Conservation (phyloP, 2,113 vertebrate species). For the Sarotherodon lohbergeri region DNA sequence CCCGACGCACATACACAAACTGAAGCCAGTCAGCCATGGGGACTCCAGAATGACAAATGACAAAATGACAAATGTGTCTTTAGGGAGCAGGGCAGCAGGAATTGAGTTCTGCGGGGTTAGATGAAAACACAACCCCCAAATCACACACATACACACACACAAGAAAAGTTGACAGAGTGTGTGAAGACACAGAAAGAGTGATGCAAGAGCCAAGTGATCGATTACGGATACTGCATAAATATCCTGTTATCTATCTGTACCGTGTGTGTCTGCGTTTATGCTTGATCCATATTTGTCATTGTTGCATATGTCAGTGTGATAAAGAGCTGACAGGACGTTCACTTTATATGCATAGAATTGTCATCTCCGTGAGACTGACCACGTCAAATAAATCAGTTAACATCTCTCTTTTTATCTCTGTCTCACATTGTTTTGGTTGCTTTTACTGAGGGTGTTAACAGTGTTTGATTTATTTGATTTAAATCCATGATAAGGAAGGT, state of each 20-base stretch:
- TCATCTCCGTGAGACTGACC: background rate
- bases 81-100: slow-evolving; percentile 33
- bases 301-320: background rate
- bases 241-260: background rate
- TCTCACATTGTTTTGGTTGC: background rate
- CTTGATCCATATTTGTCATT: background rate
- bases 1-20: background rate
- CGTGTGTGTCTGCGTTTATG: background rate
- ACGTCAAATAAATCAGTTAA: background rate
- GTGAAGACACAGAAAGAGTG: background rate
- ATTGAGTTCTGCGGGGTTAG: slow-evolving; percentile 26
- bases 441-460: background rate
- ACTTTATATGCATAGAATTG: background rate
- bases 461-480: background rate
- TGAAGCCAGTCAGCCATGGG: slow-evolving; percentile 23
- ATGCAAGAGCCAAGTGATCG: background rate
- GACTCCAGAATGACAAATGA: slow-evolving; percentile 52
- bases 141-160: background rate
- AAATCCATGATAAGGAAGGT: background rate
- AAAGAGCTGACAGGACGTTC: background rate
- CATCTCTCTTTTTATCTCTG: background rate
- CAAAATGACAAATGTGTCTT: slow-evolving; percentile 55
- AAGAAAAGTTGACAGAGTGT: background rate
- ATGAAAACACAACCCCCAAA: slow-evolving; percentile 16
- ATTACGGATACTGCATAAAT: background rate